Evolutionary conservation across 2,113 vertebrate genomes (phyloP).

Genomic region (Ictidomys tridecemlineatus): DNA sequence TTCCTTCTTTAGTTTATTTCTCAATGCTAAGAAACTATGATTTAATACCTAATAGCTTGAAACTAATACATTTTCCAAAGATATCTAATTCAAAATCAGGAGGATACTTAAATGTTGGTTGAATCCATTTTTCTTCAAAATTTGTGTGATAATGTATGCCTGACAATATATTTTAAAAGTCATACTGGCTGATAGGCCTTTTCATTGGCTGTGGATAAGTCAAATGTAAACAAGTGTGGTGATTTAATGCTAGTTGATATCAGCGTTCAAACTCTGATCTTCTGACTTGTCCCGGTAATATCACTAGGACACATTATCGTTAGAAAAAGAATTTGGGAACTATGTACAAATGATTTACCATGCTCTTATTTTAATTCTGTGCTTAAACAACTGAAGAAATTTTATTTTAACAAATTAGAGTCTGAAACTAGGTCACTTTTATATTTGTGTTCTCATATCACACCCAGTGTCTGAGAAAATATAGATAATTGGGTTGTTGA

Average conservation of each 20-base stretch:
- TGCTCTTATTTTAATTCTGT: not conserved
- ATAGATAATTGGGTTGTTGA: not conserved
- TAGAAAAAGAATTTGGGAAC: not conserved
- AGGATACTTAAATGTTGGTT: not conserved
- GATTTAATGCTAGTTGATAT: not conserved
- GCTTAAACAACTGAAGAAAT: not conserved
- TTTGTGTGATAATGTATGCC: not conserved
- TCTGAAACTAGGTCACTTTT: not conserved
- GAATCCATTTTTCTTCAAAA: slow-evolving; percentile 13
- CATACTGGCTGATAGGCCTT: not conserved
- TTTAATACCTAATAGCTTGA: slow-evolving; percentile 7
- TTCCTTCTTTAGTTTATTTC: not conserved
- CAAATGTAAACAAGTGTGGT: not conserved
- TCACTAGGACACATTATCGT: not conserved
- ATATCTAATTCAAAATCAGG: not conserved
- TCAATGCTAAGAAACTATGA: not conserved
- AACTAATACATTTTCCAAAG: slow-evolving; percentile 52
- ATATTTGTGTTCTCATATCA: not conserved
- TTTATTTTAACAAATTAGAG: not conserved
- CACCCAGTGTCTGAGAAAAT: not conserved
- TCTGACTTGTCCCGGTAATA: not conserved
- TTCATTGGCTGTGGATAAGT: not conserved
- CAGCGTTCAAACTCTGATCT: not conserved
- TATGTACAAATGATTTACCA: not conserved
- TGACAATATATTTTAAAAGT: not conserved